Evolutionary conservation across 2,888 invertebrate genomes (phyloP).

Genomic region (Calameuta filiformis): DNA sequence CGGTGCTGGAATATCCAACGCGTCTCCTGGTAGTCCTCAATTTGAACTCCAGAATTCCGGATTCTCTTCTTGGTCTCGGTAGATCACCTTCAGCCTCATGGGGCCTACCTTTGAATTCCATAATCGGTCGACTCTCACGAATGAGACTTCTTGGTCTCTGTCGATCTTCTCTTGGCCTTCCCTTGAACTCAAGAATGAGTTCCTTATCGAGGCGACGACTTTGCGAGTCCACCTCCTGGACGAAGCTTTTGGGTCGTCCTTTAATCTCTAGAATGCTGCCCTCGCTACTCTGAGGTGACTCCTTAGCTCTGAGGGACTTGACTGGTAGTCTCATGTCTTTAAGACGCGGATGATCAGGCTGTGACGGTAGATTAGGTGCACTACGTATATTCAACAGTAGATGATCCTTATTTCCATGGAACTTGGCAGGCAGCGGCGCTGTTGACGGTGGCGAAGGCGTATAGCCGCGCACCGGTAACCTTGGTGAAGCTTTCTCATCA

Average conservation of each 20-base stretch:
- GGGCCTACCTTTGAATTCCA: slow-evolving; percentile 80
- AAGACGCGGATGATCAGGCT: slow-evolving; percentile 74
- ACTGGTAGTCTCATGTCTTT: slow-evolving; percentile 81
- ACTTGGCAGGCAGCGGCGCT: slow-evolving; percentile 84
- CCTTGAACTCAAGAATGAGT: slow-evolving; percentile 73
- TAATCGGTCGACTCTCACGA: slow-evolving; percentile 71
- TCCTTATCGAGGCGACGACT: slow-evolving; percentile 72
- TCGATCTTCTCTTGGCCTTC: slow-evolving; percentile 69
- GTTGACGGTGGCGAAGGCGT: slow-evolving; percentile 88
- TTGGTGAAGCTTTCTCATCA: slow-evolving; percentile 57
- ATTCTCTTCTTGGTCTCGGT: slow-evolving; percentile 60
- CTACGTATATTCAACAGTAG: slow-evolving; percentile 78
- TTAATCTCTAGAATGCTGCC: slow-evolving; percentile 75
- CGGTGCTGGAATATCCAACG: slow-evolving; percentile 80
- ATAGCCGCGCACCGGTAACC: slow-evolving; percentile 77
- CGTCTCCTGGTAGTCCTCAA: slow-evolving; percentile 73
- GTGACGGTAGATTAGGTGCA: slow-evolving; percentile 81
- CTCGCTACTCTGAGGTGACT: slow-evolving; percentile 72
- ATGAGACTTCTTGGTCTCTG: slow-evolving; percentile 59
- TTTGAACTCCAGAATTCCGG: slow-evolving; percentile 71
- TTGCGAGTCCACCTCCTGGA: slow-evolving; percentile 67
- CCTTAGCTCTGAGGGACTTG: slow-evolving; percentile 74
- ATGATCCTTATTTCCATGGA: slow-evolving; percentile 73
- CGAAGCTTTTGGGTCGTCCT: slow-evolving; percentile 64
- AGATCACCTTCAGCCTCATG: slow-evolving; percentile 53